Evolutionary conservation across 2,888 invertebrate genomes (phyloP), one percentile per base, ranked within the genome.

Genomic region (Drosophila meridionalis): DNA sequence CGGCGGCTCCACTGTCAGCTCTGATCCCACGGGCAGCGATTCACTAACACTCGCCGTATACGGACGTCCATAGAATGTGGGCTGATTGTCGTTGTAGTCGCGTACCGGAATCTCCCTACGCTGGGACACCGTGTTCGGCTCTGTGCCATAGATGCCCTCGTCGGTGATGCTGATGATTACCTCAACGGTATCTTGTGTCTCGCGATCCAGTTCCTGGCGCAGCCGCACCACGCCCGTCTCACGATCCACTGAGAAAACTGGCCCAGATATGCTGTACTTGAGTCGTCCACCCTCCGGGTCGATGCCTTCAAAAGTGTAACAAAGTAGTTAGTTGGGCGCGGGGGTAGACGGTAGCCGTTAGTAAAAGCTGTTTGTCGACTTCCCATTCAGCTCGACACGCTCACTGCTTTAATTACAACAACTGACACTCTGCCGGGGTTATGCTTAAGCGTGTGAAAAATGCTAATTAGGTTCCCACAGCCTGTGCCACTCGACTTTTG

Each of bases 141-240:
- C 96, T 0, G 95, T 94, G 58, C 95, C 95, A 1, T 94, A 95
- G 76, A 96, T 92, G 2, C 95, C 95, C 91, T 96, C 96, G 91
- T 97, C 97, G 81, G 97, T 97, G 73, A 97, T 95, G 90, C 97
- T 97, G 76, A 97, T 96, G 89, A 97, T 96, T 53, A 97, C 96
- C 93, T 97, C 97, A 60, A 97, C 93, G 3, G 95, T 93, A 65
- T 95, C 95, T 90, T 96, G 95, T 34, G 94, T 94, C 90, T 97
- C 97, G 60, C 97, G 94, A 91, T 97, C 97, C 63, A 97, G 92
- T 38, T 94, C 93, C 91, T 95, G 95, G 3, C 96, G 95, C 34
- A 97, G 93, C 0, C 96, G 95, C 3, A 97, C 96, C 47, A 96
- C 96, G 0, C 97, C 97, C 0, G 96, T 95, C 61, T 94, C 94